Percentiles rank a stretch among this genome's conserved stretches.
Evolutionary conservation across 2,888 invertebrate genomes (phyloP).

Genomic region (Miltochrista miniata): DNA sequence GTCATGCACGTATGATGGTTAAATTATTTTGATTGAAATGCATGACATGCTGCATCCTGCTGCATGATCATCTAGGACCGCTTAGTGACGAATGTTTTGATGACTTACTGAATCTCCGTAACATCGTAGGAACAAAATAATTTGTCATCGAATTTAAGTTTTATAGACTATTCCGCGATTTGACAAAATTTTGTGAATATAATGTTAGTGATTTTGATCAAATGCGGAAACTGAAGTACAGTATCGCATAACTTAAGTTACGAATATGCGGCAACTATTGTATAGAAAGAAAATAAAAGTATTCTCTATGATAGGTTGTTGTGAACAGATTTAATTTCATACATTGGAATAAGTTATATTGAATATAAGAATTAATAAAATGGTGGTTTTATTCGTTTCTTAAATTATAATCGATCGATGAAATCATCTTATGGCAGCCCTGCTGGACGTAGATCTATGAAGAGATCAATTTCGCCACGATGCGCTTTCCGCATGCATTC

Average conservation of each 20-base stretch:
- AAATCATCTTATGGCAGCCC: no score
- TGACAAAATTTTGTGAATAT: slow-evolving; percentile 48
- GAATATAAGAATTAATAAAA: slow-evolving; percentile 65
- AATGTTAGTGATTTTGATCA: slow-evolving; percentile 38
- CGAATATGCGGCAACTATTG: slow-evolving; percentile 64
- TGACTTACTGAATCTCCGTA: slow-evolving; percentile 39
- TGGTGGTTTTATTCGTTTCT: slow-evolving; percentile 26
- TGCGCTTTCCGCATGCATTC: no score
- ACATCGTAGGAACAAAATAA: slow-evolving; percentile 12
- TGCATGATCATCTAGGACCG: slow-evolving; percentile 20
- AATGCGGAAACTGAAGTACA: slow-evolving; percentile 46
- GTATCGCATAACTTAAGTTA: slow-evolving; percentile 51
- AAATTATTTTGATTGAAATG: no score
- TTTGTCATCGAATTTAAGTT: slow-evolving; percentile 28
- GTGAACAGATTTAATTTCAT: slow-evolving; percentile 63
- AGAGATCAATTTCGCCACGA: no score
- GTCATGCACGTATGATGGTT: no score
- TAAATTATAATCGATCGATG: no score
- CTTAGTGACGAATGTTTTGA: slow-evolving; percentile 29
- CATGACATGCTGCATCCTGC: not conserved
- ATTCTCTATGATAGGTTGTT: slow-evolving; percentile 61
- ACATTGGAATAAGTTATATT: slow-evolving; percentile 55
- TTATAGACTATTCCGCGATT: slow-evolving; percentile 36
- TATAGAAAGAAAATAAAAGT: slow-evolving; percentile 49
- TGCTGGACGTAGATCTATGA: no score